Base-by-base conservation (phyloP, 2,888 invertebrate genomes). In the Pseudoips prasinana region DNA sequence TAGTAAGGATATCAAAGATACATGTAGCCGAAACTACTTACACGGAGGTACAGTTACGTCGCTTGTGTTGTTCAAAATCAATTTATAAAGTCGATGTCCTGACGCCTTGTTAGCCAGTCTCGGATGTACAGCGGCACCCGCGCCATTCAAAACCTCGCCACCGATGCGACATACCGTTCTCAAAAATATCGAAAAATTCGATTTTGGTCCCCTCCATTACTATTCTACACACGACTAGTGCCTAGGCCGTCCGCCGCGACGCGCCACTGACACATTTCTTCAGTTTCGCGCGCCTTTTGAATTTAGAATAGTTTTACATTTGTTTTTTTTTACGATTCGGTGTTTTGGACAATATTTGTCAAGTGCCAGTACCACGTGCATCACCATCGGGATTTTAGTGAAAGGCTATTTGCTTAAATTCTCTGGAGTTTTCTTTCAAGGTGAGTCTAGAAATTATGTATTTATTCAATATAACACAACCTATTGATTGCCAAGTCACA, bases 191-290 rank as follows among this genome's bases (percentile, higher is more conserved):
- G 60, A 74, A 77, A 81, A 76, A 70, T 65, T 55, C 50, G 60
- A 68, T 73, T 77, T 78, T 65, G 69, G 65, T 49, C 51, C 58
- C 57, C 43, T 50, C 56, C 59, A 73, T 85, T 73, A 54, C 39
- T 58, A 87, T 83, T 86, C 86, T 36, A 47, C 36, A 42, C 82
- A 76, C 83, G 81, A 64, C 58, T 60, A 55, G 59, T 70, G 69
- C 82, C 87, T 86, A 86, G 87, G 85, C 76, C 82, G 75, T 68
- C 72, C 74, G 73, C 64, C 63, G 70, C 71, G 73, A 66, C 82
- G 83, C 83, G 84, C 85, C 84, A 87, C 88, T 88, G 88, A 88
- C 88, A 87, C 86, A 88, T 86, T 87, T 87, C 79, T 81, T 69
- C 65, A 54, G 64, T 68, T 71, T 67, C 75, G 85, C 84, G 87